Percentiles rank a stretch among this genome's conserved stretches.
These are phyloP conservation scores for Pogonocherus hispidulus DNA, from an alignment of 2,888 invertebrate species.

Conservation along the genomic window DNA sequence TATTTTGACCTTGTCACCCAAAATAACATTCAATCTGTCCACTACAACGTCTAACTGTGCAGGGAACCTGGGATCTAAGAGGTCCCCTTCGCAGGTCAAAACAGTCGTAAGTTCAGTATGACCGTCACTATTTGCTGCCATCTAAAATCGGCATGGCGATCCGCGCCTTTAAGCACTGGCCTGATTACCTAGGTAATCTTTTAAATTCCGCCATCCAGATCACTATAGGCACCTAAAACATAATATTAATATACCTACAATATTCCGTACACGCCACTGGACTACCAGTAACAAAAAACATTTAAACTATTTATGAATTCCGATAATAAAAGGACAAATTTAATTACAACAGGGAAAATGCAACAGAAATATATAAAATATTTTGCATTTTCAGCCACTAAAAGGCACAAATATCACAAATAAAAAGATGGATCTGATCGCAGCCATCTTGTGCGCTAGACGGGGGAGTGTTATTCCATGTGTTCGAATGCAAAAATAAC, in stretches of 20 bases:
- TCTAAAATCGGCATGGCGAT: slow-evolving; percentile 65
- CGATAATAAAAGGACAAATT: background rate
- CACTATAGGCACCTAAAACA: slow-evolving; percentile 54
- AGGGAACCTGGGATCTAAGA: slow-evolving; percentile 89
- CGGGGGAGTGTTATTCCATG: slow-evolving; percentile 70
- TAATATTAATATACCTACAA: slow-evolving; percentile 10
- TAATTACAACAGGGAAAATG: slow-evolving; percentile 11
- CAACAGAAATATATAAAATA: background rate
- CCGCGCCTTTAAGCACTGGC: slow-evolving; percentile 46
- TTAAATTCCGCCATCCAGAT: slow-evolving; percentile 64
- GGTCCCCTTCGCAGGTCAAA: slow-evolving; percentile 93
- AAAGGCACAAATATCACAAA: slow-evolving; percentile 64
- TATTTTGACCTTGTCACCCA: slow-evolving; percentile 73
- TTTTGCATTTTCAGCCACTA: slow-evolving; percentile 37
- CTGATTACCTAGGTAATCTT: slow-evolving; percentile 42
- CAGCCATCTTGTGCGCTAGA: slow-evolving; percentile 69
- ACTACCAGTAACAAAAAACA: slow-evolving; percentile 19
- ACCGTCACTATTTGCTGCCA: slow-evolving; percentile 92
- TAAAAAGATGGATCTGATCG: slow-evolving; percentile 69
- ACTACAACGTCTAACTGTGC: slow-evolving; percentile 84
- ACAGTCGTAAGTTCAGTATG: slow-evolving; percentile 78
- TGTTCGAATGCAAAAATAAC: slow-evolving; percentile 66
- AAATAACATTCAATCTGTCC: slow-evolving; percentile 82
- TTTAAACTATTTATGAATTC: background rate
- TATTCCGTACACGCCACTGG: slow-evolving; percentile 28